Evolutionary conservation across 2,113 vertebrate genomes (phyloP), one percentile per base, ranked within the genome.

Genomic region (Acrocephalus kingi): DNA sequence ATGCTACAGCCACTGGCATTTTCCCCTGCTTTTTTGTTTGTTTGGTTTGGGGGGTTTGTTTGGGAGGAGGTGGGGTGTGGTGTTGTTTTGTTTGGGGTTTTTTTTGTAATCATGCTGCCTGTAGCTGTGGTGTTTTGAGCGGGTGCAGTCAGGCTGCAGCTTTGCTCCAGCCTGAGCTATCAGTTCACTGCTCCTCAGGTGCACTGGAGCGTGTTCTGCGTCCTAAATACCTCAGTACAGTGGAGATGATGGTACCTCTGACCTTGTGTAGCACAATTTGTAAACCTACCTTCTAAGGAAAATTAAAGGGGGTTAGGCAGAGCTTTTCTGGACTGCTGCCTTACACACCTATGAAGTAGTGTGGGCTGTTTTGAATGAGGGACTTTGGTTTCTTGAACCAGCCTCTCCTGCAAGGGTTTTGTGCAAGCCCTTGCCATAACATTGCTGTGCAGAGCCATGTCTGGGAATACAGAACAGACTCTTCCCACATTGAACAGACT

Each of bases 1-100:
- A 4, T 23, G 23, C 21, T 7, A 1, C 63, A 81, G 30, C 35
- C 37, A 3, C 2, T 66, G 41, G 35, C 10, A 0, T 0, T 7
- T 33, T 67, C 18, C 28, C 12, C 13, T 43, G 9, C 11, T 25
- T 58, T 55, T 83, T 37, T 43, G 3, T 20, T 43, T 52, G 59
- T 6, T 5, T 69, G 7, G 9, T 51, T 67, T 58, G 30, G 7
- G 11, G 15, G 5, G 4, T 9, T 16, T 23, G 7, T 51, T 31
- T 31, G 37, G 5, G 13, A 37, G 27, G 13, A 49, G 25, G 5
- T 48, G 28, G 35, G 19, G 3, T 13, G 27, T 33, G 6, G 6
- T 46, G 25, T 10, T 76, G 31, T 27, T 63, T 87, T 18, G 7
- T 45, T 68, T 43, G 24, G 11, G 31, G 3, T 1, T 2, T 30